Base-by-base conservation (phyloP, 1,140 invertebrate species). In the Periplaneta americana region DNA sequence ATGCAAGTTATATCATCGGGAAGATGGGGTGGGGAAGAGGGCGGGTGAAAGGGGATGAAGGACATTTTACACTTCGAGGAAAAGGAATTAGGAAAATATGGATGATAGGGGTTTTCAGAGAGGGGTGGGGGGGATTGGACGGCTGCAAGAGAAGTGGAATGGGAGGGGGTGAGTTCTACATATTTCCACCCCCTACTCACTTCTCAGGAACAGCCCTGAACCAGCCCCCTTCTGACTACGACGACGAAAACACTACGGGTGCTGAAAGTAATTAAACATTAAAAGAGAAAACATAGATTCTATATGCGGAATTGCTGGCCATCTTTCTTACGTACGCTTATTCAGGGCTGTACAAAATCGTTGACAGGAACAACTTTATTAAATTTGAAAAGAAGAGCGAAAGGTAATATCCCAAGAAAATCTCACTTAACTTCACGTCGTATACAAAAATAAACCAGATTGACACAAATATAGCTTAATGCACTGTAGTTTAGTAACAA, bases 201-300 rank as follows among this genome's bases (percentile, higher is more conserved):
- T n/a, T 6, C 48, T 28, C 22, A 66, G 6, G 5, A 28, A 28
- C 28, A 66, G 48, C 22, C 48, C n/a, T n/a, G 28, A 28, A 4
- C 48, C 48, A 10, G 17, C 39, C 15, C 17, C 13, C n/a, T 22
- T 48, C 2, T n/a, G 6, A 28, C 48, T n/a, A 66, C 48, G 31
- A 36, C 35, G 39, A 78, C 35, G 34, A 31, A 78, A 37, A 78
- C 34, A 34, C 77, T 78, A 37, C 77, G 77, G 77, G 34, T 78
- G 39, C 15, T 78, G 34, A 78, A 78, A 78, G 77, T 78, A 78
- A 78, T 78, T 78, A 78, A 78, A 78, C 77, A 78, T 78, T 37
- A 78, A 48, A 78, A 78, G 35, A 78, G 77, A 78, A 78, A 78
- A 78, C 77, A 78, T 78, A 34, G 77, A 78, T 78, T 78, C 77